Evolutionary conservation across 2,113 vertebrate genomes (phyloP).

Genomic region (Elaphurus davidianus): DNA sequence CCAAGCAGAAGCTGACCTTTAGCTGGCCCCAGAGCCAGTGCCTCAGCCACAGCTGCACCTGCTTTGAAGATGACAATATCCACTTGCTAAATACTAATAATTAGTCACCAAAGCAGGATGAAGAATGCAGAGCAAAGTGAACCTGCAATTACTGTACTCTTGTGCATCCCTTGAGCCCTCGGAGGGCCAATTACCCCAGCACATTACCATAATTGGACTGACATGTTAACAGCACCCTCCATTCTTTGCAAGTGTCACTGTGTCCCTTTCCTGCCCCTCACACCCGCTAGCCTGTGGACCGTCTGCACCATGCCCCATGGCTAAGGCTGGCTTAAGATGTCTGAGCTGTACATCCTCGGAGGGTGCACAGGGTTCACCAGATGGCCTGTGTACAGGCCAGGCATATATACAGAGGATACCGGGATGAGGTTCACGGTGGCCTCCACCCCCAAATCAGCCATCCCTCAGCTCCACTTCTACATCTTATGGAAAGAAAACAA

Average conservation of each 20-base stretch:
- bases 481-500: not conserved
- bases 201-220: slow-evolving; percentile 69
- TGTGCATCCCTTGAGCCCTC: slow-evolving; percentile 61
- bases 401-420: not conserved
- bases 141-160: slow-evolving; percentile 74
- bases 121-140: slow-evolving; percentile 67
- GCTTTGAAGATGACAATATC: slow-evolving; percentile 71
- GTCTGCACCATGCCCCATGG: not conserved
- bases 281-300: not conserved
- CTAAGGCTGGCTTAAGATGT: slow-evolving; percentile 32
- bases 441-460: not conserved
- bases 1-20: slow-evolving; percentile 74
- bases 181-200: slow-evolving; percentile 73
- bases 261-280: slow-evolving; percentile 39
- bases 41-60: slow-evolving; percentile 71
- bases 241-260: slow-evolving; percentile 64
- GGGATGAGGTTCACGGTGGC: not conserved
- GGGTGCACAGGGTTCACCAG: not conserved
- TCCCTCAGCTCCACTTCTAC: not conserved
- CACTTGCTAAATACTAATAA: slow-evolving; percentile 75
- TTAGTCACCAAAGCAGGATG: slow-evolving; percentile 77
- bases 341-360: not conserved
- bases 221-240: slow-evolving; percentile 25
- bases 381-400: not conserved
- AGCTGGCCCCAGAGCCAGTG: slow-evolving; percentile 56